A percentile compares a stretch with the other conserved stretches of the same genome.
Conservation (phyloP, 2,888 invertebrate genomes). For the Acronicta leporina region DNA sequence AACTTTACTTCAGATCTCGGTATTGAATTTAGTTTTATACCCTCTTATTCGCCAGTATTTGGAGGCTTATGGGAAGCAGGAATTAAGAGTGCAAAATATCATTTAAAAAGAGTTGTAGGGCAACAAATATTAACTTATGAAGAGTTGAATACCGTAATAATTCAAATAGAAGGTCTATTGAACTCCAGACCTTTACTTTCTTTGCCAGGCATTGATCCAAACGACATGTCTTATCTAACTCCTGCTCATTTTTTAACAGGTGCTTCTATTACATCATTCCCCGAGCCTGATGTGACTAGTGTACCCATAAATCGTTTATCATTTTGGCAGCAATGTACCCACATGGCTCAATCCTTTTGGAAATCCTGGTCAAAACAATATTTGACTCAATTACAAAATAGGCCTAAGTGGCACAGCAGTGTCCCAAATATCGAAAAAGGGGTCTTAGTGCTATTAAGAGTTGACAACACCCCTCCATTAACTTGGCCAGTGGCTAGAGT, state of each 20-base stretch:
- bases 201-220: neutral
- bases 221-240: neutral
- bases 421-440: conserved; percentile 12
- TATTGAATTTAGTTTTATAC: neutral
- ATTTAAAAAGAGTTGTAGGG: neutral
- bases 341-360: neutral
- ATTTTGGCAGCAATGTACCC: conserved; percentile 2
- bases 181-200: neutral
- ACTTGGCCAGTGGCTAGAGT: conserved; percentile 4
- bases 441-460: conserved; percentile 7
- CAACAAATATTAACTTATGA: neutral
- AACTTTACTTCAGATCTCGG: neutral
- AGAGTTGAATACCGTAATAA: neutral
- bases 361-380: conserved; percentile 12
- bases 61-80: conserved; percentile 2
- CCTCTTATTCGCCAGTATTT: neutral
- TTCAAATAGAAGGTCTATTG: conserved; percentile 1
- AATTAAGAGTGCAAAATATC: neutral
- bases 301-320: conserved; percentile 1
- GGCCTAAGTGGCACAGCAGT: conserved; percentile 6
- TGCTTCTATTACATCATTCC: conserved; percentile 6
- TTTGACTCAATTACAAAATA: conserved; percentile 11
- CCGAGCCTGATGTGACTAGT: neutral
- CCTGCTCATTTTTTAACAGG: conserved; percentile 3
- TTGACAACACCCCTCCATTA: conserved; percentile 9